phyloP scores from a whole-genome alignment of 1,140 invertebrate species.

The Uloborus diversus region DNA sequence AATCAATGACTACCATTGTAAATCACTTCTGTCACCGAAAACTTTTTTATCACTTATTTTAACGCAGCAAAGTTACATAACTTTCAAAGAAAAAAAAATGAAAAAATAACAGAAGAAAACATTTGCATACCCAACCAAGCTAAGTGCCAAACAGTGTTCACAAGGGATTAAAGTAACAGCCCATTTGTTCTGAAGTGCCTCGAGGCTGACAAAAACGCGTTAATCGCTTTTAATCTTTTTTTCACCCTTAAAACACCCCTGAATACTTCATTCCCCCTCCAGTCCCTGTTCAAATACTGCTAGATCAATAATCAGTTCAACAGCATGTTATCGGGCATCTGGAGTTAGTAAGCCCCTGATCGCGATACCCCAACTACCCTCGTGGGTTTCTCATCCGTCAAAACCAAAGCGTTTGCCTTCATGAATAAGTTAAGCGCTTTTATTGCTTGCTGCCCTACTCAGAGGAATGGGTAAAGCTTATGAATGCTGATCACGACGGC shows the following conservation, averaged over 20 bases:
- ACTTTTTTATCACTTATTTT: no score
- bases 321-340: slow-evolving; percentile 18
- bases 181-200: slow-evolving; percentile 30
- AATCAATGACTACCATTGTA: no score
- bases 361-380: background rate
- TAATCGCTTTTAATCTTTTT: slow-evolving; percentile 23
- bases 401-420: slow-evolving; percentile 19
- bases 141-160: slow-evolving; percentile 1
- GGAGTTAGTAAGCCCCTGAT: background rate
- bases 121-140: background rate
- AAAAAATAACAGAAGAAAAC: no score
- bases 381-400: slow-evolving; percentile 13
- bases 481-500: slow-evolving; percentile 2
- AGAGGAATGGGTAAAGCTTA: background rate
- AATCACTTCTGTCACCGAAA: no score
- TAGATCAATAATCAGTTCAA: slow-evolving; percentile 22
- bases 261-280: background rate
- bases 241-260: no score
- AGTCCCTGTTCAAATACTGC: slow-evolving; percentile 5
- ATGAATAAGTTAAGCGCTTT: slow-evolving; percentile 32
- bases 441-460: background rate
- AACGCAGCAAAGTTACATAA: no score
- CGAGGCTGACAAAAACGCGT: slow-evolving; percentile 8
- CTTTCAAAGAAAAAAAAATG: no score
- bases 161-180: slow-evolving; percentile 24